Evolutionary conservation across 2,113 vertebrate species (phyloP).

Genomic region (Heterotilapia buettikoferi): DNA sequence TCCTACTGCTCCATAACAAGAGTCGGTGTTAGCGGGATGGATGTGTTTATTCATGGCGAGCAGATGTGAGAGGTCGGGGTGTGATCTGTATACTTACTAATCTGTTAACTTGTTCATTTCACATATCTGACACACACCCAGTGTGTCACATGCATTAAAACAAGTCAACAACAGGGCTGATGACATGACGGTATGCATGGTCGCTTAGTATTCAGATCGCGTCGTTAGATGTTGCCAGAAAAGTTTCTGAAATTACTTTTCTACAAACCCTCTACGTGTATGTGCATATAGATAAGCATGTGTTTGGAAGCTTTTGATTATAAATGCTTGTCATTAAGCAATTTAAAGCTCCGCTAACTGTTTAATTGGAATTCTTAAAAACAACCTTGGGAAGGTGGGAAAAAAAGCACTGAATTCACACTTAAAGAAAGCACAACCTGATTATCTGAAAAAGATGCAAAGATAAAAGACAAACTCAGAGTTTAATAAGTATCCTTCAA

Average conservation of each 20-base stretch:
- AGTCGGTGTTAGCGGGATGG: neutral
- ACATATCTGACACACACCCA: neutral
- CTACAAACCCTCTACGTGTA: neutral
- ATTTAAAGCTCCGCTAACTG: neutral
- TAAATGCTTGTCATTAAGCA: neutral
- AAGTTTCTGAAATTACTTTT: neutral
- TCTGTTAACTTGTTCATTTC: conserved; percentile 10
- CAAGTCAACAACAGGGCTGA: neutral
- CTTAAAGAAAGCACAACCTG: neutral
- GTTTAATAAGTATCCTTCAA: neutral
- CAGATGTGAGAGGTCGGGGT: neutral
- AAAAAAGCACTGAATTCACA: neutral
- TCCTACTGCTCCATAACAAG: neutral
- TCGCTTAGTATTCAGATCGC: neutral
- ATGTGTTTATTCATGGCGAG: conserved; percentile 1
- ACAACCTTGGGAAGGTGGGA: neutral
- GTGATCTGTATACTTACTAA: conserved; percentile 18
- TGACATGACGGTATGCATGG: neutral
- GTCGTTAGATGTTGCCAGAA: neutral
- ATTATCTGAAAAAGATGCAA: neutral
- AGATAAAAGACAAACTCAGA: neutral
- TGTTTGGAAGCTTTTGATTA: neutral
- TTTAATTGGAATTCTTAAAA: neutral
- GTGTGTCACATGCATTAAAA: neutral
- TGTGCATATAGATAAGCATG: neutral